phyloP scores from a whole-genome alignment of 2,888 invertebrate species.

The Cantharis nigra region DNA sequence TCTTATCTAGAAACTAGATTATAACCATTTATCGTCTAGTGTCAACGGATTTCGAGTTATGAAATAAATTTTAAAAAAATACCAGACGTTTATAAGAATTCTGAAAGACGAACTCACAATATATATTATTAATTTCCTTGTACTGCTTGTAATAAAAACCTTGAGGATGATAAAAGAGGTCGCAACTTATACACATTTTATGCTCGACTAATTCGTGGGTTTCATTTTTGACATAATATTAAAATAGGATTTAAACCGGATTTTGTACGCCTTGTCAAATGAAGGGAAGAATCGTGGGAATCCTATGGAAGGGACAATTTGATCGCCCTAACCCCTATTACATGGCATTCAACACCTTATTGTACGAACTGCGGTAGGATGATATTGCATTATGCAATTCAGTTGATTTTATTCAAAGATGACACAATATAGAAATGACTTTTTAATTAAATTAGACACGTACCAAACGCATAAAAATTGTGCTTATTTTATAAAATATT shows the following conservation, averaged over 20 bases:
- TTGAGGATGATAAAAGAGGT: constrained; percentile 13
- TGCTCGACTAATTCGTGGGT: constrained; percentile 28
- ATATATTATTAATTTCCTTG: not conserved
- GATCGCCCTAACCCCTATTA: constrained; percentile 35
- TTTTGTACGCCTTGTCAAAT: constrained; percentile 21
- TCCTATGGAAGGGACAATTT: constrained; percentile 27
- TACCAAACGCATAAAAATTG: constrained; percentile 1
- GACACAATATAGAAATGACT: constrained; percentile 39
- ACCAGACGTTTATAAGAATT: not conserved
- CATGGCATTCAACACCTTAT: constrained; percentile 42
- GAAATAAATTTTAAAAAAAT: no score
- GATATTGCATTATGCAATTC: constrained; percentile 37
- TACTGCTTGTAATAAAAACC: not conserved
- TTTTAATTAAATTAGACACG: constrained; percentile 41
- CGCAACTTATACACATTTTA: constrained; percentile 10
- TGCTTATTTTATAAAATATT: not conserved
- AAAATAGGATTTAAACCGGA: constrained; percentile 31
- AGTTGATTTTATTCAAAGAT: constrained; percentile 34
- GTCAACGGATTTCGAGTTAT: no score
- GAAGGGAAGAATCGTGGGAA: constrained; percentile 36
- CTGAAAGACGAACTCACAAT: not conserved
- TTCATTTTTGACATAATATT: constrained; percentile 25
- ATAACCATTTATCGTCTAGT: no score
- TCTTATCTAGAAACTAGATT: not conserved
- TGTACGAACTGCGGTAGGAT: constrained; percentile 36